These are phyloP conservation scores for Lepisosteus osseus DNA, from an alignment of 2,113 vertebrate genomes.

Conservation along the genomic window DNA sequence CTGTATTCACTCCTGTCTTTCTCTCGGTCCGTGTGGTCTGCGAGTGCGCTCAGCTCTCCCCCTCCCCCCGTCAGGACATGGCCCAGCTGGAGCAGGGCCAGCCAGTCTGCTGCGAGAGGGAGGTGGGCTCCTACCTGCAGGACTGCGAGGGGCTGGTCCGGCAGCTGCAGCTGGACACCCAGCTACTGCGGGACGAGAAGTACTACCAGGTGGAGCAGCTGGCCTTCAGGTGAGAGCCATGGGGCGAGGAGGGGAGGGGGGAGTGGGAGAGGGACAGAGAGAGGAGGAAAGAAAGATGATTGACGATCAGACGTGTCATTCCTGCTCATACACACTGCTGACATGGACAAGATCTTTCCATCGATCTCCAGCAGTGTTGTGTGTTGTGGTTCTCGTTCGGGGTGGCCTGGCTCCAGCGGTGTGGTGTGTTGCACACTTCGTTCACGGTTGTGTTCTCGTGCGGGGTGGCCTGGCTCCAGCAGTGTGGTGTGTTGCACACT, in stretches of 20 bases:
- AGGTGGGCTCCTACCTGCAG: constrained; percentile 85
- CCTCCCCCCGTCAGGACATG: constrained; percentile 70
- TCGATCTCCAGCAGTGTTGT: background rate
- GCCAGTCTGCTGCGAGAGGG: constrained; percentile 77
- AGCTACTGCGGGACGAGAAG: constrained; percentile 84
- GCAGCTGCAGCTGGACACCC: constrained; percentile 85
- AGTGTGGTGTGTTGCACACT: too few relatives aligned
- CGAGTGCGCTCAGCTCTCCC: background rate
- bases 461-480: background rate
- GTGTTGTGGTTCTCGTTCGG: too few relatives aligned
- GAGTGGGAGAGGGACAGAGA: background rate
- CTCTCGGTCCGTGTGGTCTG: background rate
- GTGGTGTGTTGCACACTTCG: too few relatives aligned
- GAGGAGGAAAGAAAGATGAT: too few relatives aligned
- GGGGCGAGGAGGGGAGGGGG: background rate
- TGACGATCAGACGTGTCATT: too few relatives aligned
- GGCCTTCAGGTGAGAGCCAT: constrained; percentile 78
- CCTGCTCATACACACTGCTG: too few relatives aligned
- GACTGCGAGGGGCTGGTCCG: constrained; percentile 84
- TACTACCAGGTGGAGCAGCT: constrained; percentile 96
- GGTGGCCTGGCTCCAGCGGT: background rate
- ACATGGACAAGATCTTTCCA: too few relatives aligned
- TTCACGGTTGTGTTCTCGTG: too few relatives aligned
- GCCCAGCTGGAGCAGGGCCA: constrained; percentile 85
- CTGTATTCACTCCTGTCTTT: background rate